Percentiles rank a stretch among this genome's conserved stretches.
These are phyloP conservation scores for Hemithea aestivaria DNA, from an alignment of 2,888 invertebrate species.

Conservation along the genomic window DNA sequence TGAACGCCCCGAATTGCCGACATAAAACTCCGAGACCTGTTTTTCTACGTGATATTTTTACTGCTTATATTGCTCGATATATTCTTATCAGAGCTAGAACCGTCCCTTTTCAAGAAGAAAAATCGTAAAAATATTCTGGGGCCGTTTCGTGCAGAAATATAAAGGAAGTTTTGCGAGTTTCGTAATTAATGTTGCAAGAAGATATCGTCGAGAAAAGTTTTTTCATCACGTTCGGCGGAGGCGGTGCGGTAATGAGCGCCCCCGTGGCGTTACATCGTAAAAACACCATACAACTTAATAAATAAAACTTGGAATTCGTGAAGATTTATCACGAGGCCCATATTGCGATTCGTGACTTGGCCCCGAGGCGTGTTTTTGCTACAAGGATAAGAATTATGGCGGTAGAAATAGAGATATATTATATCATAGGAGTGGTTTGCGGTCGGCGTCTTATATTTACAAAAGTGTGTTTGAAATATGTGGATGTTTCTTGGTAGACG, in stretches of 20 bases:
- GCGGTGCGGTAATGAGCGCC: slow-evolving; percentile 66
- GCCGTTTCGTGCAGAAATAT: slow-evolving; percentile 46
- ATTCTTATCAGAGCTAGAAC: slow-evolving; percentile 67
- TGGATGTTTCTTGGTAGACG: slow-evolving; percentile 70
- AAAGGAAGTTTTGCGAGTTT: slow-evolving; percentile 58
- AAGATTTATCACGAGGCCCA: slow-evolving; percentile 70
- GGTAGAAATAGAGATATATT: slow-evolving; percentile 65
- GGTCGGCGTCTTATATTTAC: slow-evolving; percentile 55
- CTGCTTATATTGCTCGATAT: slow-evolving; percentile 64
- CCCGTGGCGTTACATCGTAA: slow-evolving; percentile 70
- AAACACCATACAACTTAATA: slow-evolving; percentile 77
- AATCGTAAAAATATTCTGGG: slow-evolving; percentile 62
- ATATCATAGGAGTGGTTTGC: slow-evolving; percentile 57
- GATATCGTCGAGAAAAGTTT: slow-evolving; percentile 72
- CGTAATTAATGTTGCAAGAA: slow-evolving; percentile 75
- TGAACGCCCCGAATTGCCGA: slow-evolving; percentile 73
- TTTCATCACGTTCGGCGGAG: slow-evolving; percentile 65
- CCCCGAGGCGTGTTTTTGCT: slow-evolving; percentile 57
- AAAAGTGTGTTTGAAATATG: slow-evolving; percentile 64
- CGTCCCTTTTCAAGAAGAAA: slow-evolving; percentile 52
- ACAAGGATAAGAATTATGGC: slow-evolving; percentile 42
- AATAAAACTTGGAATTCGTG: slow-evolving; percentile 71
- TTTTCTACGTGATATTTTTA: slow-evolving; percentile 73
- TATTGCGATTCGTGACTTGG: slow-evolving; percentile 63
- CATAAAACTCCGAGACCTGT: slow-evolving; percentile 72